Conservation (phyloP, 2,888 invertebrate species). For the Ecliptopera silaceata region DNA sequence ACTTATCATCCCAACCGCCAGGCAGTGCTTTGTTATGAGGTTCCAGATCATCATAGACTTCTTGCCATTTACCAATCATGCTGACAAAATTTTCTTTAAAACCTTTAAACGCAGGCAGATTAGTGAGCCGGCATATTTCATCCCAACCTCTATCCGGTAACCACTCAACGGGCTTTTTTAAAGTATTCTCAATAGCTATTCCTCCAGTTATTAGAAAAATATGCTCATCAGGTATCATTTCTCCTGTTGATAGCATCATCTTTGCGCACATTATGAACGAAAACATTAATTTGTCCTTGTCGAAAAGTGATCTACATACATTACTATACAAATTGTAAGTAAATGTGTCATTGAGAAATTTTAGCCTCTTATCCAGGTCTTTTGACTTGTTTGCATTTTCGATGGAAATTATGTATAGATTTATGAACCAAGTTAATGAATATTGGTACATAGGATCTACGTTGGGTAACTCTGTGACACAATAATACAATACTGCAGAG, state of each 20-base stretch:
- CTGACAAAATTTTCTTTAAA: slow-evolving; percentile 82
- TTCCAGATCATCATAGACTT: slow-evolving; percentile 86
- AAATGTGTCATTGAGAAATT: slow-evolving; percentile 88
- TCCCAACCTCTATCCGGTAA: slow-evolving; percentile 90
- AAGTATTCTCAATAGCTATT: slow-evolving; percentile 85
- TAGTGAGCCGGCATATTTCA: slow-evolving; percentile 87
- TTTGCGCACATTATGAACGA: slow-evolving; percentile 91
- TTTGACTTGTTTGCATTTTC: slow-evolving; percentile 88
- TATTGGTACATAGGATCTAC: slow-evolving; percentile 96
- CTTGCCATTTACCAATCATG: slow-evolving; percentile 83
- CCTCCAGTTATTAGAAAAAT: slow-evolving; percentile 91
- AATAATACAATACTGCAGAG: slow-evolving; percentile 91
- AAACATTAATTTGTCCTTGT: slow-evolving; percentile 92
- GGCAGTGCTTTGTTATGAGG: slow-evolving; percentile 86
- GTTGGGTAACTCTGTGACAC: slow-evolving; percentile 91
- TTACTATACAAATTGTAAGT: slow-evolving; percentile 91
- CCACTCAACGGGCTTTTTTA: slow-evolving; percentile 88
- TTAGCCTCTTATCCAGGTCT: slow-evolving; percentile 86
- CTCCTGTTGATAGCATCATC: slow-evolving; percentile 82
- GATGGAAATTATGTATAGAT: slow-evolving; percentile 90
- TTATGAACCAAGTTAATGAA: slow-evolving; percentile 93
- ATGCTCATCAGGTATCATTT: slow-evolving; percentile 84
- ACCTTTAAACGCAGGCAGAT: slow-evolving; percentile 79
- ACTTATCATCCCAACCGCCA: slow-evolving; percentile 83
- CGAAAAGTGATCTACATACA: slow-evolving; percentile 92